These are phyloP conservation scores for Lasiommata megera DNA, from an alignment of 2,888 invertebrate species.

Conservation along the genomic window DNA sequence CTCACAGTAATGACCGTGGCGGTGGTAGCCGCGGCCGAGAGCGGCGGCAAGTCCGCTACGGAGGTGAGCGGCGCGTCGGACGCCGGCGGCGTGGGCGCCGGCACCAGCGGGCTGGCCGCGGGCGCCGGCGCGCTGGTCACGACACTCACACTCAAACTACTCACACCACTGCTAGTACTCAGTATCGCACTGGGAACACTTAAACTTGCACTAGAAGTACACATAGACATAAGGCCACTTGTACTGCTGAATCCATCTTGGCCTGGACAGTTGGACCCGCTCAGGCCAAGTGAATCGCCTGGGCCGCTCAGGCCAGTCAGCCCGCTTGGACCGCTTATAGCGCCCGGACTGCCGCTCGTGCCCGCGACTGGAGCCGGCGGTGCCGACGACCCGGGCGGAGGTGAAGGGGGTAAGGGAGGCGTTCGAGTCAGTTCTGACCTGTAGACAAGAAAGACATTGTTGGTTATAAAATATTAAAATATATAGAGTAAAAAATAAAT, in stretches of 20 bases:
- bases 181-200: slow-evolving; percentile 22
- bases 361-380: slow-evolving; percentile 48
- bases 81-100: slow-evolving; percentile 29
- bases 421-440: slow-evolving; percentile 61
- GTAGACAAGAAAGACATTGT: slow-evolving; percentile 22
- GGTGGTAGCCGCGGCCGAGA: slow-evolving; percentile 22
- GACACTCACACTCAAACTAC: slow-evolving; percentile 22
- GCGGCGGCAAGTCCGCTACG: slow-evolving; percentile 14
- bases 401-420: slow-evolving; percentile 67
- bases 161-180: slow-evolving; percentile 25
- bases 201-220: slow-evolving; percentile 37
- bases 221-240: slow-evolving; percentile 39
- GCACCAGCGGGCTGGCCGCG: slow-evolving; percentile 23
- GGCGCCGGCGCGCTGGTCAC: slow-evolving; percentile 16
- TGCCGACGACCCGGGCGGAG: slow-evolving; percentile 65
- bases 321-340: slow-evolving; percentile 58
- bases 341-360: slow-evolving; percentile 35
- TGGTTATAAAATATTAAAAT: no score
- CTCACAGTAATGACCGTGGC: slow-evolving; percentile 34
- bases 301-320: slow-evolving; percentile 45
- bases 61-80: slow-evolving; percentile 20
- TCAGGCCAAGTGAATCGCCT: slow-evolving; percentile 1
- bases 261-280: slow-evolving; percentile 35
- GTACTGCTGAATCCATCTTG: slow-evolving; percentile 37
- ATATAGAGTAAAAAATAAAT: no score